Evolutionary conservation across 2,797 vertebrate species (phyloP).

Genomic region (Hapalemur alaotrensis): DNA sequence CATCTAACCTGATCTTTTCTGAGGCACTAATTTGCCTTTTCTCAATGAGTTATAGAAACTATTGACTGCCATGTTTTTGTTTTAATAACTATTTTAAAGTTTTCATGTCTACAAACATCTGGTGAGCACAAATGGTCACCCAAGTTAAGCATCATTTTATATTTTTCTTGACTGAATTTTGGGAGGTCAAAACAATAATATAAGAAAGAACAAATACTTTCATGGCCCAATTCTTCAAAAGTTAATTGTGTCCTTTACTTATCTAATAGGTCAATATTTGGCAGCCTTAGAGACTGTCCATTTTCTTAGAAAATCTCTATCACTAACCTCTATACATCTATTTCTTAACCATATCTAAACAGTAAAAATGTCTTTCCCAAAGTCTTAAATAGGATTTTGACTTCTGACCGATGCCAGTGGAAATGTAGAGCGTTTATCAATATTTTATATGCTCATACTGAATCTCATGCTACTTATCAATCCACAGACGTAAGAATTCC

Average conservation of each 20-base stretch:
- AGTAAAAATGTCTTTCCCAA: constrained; percentile 62
- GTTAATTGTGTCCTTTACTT: constrained; percentile 13
- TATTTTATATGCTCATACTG: not conserved
- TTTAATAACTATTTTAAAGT: not conserved
- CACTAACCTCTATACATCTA: constrained; percentile 44
- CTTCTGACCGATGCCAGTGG: constrained; percentile 6
- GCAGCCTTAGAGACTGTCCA: constrained; percentile 4
- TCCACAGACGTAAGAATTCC: not conserved
- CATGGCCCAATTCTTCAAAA: not conserved
- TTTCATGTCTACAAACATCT: not conserved
- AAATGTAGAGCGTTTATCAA: constrained; percentile 15
- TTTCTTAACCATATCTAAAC: constrained; percentile 59
- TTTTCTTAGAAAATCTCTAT: constrained; percentile 62
- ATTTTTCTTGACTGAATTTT: not conserved
- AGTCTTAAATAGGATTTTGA: constrained; percentile 67
- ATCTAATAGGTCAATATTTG: not conserved
- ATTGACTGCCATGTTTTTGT: not conserved
- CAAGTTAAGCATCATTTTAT: not conserved
- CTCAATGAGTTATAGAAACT: not conserved
- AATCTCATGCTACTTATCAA: not conserved
- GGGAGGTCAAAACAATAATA: not conserved
- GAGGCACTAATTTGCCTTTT: not conserved
- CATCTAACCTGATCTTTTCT: not conserved
- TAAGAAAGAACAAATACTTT: not conserved
- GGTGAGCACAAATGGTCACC: not conserved